phyloP scores from a whole-genome alignment of 92 coral and sea anemone genomes.

The Anthopleura xanthogrammica region DNA sequence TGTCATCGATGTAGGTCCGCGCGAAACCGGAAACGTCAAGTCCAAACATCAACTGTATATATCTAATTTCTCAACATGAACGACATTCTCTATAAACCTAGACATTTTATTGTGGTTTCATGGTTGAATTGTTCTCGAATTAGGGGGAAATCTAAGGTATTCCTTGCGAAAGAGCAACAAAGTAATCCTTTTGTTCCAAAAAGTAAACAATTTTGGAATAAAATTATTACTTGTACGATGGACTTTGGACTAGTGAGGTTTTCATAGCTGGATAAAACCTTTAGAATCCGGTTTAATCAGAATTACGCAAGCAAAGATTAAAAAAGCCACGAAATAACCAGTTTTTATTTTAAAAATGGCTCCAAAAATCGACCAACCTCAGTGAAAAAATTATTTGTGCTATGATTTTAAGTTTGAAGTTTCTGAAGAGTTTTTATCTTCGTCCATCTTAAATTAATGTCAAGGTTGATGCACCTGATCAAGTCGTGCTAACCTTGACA shows the following conservation, averaged over 20 bases:
- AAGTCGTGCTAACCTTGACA: slow-evolving; percentile 19
- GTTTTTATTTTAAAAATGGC: too few relatives aligned
- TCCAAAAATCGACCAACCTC: too few relatives aligned
- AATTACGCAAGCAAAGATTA: not conserved
- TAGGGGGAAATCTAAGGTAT: not conserved
- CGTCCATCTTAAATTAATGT: slow-evolving; percentile 1
- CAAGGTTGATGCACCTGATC: slow-evolving; percentile 27
- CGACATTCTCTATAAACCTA: not conserved
- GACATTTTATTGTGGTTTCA: not conserved
- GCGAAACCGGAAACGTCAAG: not conserved
- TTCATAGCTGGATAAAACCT: not conserved
- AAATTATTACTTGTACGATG: not conserved
- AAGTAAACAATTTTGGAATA: not conserved
- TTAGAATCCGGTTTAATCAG: not conserved
- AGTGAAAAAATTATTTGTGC: not conserved
- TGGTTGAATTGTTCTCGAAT: not conserved
- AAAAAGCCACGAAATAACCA: too few relatives aligned
- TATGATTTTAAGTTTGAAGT: not conserved
- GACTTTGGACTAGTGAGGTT: slow-evolving; percentile 1
- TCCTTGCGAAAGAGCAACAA: not conserved
- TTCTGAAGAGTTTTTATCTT: not conserved
- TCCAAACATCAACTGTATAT: not conserved
- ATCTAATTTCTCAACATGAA: not conserved
- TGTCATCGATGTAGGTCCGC: slow-evolving; percentile 11
- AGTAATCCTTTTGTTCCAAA: not conserved